Percentiles rank a stretch among this genome's conserved stretches.
These are phyloP conservation scores for Aspidiotus destructor DNA, from an alignment of 2,888 invertebrate genomes.

Conservation along the genomic window DNA sequence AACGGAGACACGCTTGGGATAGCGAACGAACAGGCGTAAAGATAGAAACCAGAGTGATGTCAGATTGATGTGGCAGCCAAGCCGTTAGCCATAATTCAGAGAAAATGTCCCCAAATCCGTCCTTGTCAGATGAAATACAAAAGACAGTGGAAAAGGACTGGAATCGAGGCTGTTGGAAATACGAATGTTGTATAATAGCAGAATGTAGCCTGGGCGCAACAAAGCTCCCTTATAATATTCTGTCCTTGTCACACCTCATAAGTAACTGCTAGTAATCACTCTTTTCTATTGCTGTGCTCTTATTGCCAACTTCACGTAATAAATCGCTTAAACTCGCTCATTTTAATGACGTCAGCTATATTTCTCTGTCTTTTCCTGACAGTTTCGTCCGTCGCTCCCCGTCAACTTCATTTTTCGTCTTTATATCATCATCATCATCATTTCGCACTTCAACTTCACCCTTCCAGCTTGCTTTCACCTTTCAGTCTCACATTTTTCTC, in stretches of 20 bases:
- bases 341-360: constrained; percentile 33
- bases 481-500: background rate
- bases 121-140: constrained; percentile 33
- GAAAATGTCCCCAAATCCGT: constrained; percentile 32
- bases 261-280: constrained; percentile 32
- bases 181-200: constrained; percentile 24
- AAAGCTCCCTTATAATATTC: constrained; percentile 32
- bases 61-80: constrained; percentile 33
- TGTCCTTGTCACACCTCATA: constrained; percentile 33
- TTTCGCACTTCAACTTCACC: background rate
- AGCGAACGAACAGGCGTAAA: constrained; percentile 9
- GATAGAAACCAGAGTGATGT: constrained; percentile 31
- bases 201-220: constrained; percentile 27
- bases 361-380: constrained; percentile 33
- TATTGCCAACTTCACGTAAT: constrained; percentile 33
- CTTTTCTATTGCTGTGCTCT: constrained; percentile 32
- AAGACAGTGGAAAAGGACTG: constrained; percentile 30
- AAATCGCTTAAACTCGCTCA: constrained; percentile 33
- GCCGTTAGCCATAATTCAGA: constrained; percentile 34
- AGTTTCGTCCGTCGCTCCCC: constrained; percentile 32
- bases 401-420: constrained; percentile 33
- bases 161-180: constrained; percentile 28
- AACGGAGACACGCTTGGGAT: background rate
- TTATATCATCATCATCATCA: constrained; percentile 30
- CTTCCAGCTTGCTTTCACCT: background rate